phyloP scores from a whole-genome alignment of 2,888 invertebrate genomes.

The Silvanus unidentatus region DNA sequence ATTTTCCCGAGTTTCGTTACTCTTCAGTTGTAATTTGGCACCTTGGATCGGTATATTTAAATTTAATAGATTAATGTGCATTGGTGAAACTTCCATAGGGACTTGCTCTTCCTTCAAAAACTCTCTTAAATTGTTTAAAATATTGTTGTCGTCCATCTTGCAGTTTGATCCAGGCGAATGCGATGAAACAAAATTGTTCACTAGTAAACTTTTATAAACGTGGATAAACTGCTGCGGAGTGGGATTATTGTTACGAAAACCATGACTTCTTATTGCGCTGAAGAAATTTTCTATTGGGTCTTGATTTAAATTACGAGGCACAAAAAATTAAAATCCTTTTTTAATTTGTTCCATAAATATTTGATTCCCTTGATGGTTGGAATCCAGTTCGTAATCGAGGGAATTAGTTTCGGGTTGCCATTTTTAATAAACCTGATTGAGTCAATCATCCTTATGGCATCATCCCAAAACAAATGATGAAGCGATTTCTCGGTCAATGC shows the following conservation, averaged over 20 bases:
- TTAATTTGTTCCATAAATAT: conserved; percentile 13
- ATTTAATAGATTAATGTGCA: too few relatives aligned
- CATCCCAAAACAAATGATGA: too few relatives aligned
- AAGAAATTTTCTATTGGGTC: conserved; percentile 25
- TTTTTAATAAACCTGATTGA: too few relatives aligned
- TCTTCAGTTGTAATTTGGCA: too few relatives aligned
- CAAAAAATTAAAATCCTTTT: conserved; percentile 14
- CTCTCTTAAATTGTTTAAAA: conserved; percentile 11
- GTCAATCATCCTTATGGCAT: too few relatives aligned
- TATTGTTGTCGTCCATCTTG: conserved; percentile 14
- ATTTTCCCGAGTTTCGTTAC: too few relatives aligned
- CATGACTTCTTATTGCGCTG: conserved; percentile 19
- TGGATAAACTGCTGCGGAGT: conserved; percentile 11
- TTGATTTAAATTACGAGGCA: conserved; percentile 16
- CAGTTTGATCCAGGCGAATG: conserved; percentile 18
- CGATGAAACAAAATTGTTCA: conserved; percentile 17
- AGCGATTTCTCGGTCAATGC: too few relatives aligned
- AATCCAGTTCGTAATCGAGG: conserved; percentile 18
- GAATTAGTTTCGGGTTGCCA: too few relatives aligned
- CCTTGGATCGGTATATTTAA: too few relatives aligned
- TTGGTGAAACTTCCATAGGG: too few relatives aligned
- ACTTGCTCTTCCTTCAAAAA: too few relatives aligned
- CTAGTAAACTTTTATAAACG: conserved; percentile 17
- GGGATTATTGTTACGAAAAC: conserved; percentile 17
- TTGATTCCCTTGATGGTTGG: conserved; percentile 14